Percentiles rank a stretch among this genome's conserved stretches.
These are phyloP conservation scores for Heterohyrax brucei DNA, from an alignment of 2,797 vertebrate species.

Conservation along the genomic window DNA sequence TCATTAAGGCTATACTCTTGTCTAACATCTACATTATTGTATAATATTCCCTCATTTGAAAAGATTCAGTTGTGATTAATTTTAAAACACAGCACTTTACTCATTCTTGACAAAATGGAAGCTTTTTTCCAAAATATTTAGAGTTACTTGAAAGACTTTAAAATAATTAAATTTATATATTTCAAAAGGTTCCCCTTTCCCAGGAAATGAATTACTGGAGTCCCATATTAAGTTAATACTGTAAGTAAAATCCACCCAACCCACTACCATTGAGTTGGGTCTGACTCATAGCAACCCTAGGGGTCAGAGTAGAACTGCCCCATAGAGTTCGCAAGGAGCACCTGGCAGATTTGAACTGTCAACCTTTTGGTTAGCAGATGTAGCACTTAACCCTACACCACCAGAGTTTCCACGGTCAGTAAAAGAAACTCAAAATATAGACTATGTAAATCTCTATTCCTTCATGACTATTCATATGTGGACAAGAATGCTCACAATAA, in stretches of 20 bases:
- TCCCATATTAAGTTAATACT: slow-evolving; percentile 15
- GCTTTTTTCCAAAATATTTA: background rate
- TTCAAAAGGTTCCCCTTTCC: background rate
- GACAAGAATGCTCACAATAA: slow-evolving; percentile 60
- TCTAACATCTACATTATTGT: background rate
- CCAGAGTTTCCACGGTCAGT: background rate
- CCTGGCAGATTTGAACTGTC: too few relatives aligned
- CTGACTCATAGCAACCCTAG: too few relatives aligned
- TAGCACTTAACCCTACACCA: too few relatives aligned
- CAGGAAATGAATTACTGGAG: slow-evolving; percentile 37
- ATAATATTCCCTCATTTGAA: background rate
- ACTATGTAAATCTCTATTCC: slow-evolving; percentile 80
- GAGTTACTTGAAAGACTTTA: slow-evolving; percentile 43
- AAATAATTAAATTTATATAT: background rate
- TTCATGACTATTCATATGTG: slow-evolving; percentile 76
- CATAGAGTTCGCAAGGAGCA: too few relatives aligned
- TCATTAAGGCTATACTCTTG: background rate
- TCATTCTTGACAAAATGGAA: background rate
- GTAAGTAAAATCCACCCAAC: background rate
- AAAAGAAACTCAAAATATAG: slow-evolving; percentile 77
- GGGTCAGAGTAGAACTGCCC: too few relatives aligned
- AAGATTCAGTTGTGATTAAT: background rate
- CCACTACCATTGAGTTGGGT: too few relatives aligned
- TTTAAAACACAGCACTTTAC: slow-evolving; percentile 13
- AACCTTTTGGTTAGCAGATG: too few relatives aligned